These are phyloP conservation scores for Drosophila birchii DNA, from an alignment of 2,888 invertebrate species.

Conservation along the genomic window DNA sequence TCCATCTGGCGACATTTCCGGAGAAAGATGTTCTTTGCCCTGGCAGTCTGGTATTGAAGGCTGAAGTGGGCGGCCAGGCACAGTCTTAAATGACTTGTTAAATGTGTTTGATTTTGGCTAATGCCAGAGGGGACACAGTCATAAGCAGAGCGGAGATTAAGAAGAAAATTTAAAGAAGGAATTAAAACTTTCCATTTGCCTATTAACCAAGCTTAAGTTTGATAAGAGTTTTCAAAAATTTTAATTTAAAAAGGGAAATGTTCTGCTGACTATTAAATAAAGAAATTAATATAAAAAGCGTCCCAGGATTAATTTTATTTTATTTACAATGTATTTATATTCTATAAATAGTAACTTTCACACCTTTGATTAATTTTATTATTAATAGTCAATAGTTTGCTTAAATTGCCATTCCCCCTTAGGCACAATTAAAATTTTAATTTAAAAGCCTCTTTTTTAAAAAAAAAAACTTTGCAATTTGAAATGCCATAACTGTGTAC, in stretches of 20 bases:
- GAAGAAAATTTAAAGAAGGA: constrained; percentile 2
- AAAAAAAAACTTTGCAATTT: constrained; percentile 1
- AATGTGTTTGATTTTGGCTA: constrained; percentile 69
- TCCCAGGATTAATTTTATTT: neutral
- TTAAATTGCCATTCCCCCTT: neutral
- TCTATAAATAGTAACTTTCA: neutral
- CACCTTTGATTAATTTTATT: neutral
- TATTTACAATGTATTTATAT: neutral
- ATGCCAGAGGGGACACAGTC: neutral
- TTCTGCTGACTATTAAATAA: neutral
- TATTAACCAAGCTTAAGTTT: neutral
- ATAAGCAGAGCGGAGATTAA: neutral
- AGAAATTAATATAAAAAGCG: neutral
- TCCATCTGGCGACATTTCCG: constrained; percentile 8
- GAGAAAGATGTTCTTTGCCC: constrained; percentile 38
- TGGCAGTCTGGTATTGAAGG: constrained; percentile 42
- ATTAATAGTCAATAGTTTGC: neutral
- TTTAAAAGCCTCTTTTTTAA: neutral
- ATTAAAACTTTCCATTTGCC: neutral
- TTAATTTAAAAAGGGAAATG: no score
- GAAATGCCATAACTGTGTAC: constrained; percentile 6
- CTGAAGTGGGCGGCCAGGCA: constrained; percentile 36
- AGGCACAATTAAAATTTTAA: neutral
- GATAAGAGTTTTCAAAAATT: neutral
- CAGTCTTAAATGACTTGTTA: constrained; percentile 63